phyloP scores from a whole-genome alignment of 2,888 invertebrate species.

The Diplazon laetatorius region DNA sequence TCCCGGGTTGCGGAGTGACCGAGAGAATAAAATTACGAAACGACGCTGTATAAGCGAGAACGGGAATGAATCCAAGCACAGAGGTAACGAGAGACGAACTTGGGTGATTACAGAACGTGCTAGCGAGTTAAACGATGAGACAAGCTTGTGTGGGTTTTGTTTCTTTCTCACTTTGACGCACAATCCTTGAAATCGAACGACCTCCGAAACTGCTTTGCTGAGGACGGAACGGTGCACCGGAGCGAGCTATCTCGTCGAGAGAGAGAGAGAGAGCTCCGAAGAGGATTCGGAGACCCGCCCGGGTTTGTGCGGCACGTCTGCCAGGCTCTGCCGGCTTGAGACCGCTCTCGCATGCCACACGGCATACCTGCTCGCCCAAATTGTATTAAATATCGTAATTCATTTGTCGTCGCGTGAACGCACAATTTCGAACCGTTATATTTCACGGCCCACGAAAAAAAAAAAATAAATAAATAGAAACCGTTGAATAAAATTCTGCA shows the following conservation, averaged over 20 bases:
- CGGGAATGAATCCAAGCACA: slow-evolving; percentile 41
- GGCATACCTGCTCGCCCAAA: slow-evolving; percentile 61
- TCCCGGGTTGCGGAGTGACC: slow-evolving; percentile 53
- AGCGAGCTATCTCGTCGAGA: too few relatives aligned
- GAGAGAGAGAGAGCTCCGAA: background rate
- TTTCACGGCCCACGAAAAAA: slow-evolving; percentile 37
- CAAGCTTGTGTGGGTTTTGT: too few relatives aligned
- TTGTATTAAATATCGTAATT: slow-evolving; percentile 64
- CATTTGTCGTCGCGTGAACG: slow-evolving; percentile 48
- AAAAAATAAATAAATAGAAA: too few relatives aligned
- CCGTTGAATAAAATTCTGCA: slow-evolving; percentile 54
- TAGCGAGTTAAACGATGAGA: slow-evolving; percentile 50
- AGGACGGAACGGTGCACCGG: slow-evolving; percentile 40
- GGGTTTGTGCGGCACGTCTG: slow-evolving; percentile 27
- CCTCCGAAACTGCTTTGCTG: slow-evolving; percentile 61
- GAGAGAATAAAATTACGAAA: slow-evolving; percentile 33
- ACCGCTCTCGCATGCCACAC: slow-evolving; percentile 16
- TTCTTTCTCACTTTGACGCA: slow-evolving; percentile 58
- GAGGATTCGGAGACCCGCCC: slow-evolving; percentile 24
- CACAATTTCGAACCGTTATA: slow-evolving; percentile 19
- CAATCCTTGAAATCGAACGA: slow-evolving; percentile 64
- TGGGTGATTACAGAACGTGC: slow-evolving; percentile 43
- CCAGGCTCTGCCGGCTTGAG: slow-evolving; percentile 27
- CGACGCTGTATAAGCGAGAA: slow-evolving; percentile 38
- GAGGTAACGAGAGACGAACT: slow-evolving; percentile 36